These are phyloP conservation scores for Pecten maximus DNA, from an alignment of 2,888 invertebrate species.

Conservation along the genomic window DNA sequence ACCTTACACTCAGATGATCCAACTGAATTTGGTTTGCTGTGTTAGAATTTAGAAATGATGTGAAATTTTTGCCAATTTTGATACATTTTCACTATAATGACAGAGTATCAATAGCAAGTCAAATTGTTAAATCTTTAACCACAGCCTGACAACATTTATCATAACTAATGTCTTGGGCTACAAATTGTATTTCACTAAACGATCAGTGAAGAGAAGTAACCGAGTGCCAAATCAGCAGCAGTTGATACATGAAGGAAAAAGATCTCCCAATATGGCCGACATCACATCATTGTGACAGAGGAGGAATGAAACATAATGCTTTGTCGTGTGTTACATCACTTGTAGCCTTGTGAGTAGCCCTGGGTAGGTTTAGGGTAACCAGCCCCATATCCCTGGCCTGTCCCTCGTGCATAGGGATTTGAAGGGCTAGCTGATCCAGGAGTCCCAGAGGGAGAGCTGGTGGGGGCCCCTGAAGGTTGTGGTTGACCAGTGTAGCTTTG, in stretches of 20 bases:
- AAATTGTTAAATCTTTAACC: not conserved
- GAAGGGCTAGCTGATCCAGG: conserved; percentile 51
- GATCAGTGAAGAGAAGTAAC: not conserved
- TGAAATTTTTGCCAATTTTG: not conserved
- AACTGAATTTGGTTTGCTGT: too few relatives aligned
- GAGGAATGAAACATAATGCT: conserved; percentile 4
- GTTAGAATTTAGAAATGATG: too few relatives aligned
- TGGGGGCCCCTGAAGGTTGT: conserved; percentile 47
- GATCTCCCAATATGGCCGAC: not conserved
- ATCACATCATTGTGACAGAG: not conserved
- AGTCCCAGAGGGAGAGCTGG: conserved; percentile 45
- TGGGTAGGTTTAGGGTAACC: conserved; percentile 74
- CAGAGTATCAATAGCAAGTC: too few relatives aligned
- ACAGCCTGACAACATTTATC: not conserved
- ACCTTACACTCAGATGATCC: too few relatives aligned
- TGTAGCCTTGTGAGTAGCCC: conserved; percentile 69
- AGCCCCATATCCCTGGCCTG: conserved; percentile 65
- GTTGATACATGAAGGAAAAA: not conserved
- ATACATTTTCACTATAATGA: not conserved
- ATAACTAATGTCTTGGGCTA: not conserved
- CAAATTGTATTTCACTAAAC: not conserved
- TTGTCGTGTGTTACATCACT: conserved; percentile 52
- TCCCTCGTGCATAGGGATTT: conserved; percentile 73
- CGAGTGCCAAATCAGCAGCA: not conserved
- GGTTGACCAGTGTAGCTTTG: conserved; percentile 53